Evolutionary conservation across 2,888 invertebrate species (phyloP).

Genomic region (Netelia inedita): DNA sequence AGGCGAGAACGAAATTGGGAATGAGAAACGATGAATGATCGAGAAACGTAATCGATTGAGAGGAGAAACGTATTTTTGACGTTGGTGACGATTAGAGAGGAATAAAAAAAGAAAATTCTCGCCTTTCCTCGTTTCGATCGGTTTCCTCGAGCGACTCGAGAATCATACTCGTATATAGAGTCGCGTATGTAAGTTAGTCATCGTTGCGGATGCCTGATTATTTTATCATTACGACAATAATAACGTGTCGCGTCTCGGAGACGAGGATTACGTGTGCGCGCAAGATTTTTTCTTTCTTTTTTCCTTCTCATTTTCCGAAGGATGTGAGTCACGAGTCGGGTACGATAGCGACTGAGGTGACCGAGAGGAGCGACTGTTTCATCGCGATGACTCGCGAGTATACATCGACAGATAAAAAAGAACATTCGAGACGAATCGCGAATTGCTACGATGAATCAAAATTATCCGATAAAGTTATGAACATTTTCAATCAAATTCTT

Average conservation of each 20-base stretch:
- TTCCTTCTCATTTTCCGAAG: slow-evolving; percentile 39
- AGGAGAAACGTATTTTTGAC: too few relatives aligned
- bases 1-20: too few relatives aligned
- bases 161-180: background rate
- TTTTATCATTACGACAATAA: slow-evolving; percentile 46
- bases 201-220: slow-evolving; percentile 38
- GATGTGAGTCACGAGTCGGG: slow-evolving; percentile 61
- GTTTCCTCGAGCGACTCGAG: background rate
- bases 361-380: slow-evolving; percentile 30
- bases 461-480: too few relatives aligned
- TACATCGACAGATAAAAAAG: background rate
- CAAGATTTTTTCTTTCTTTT: background rate
- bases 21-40: too few relatives aligned
- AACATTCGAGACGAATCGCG: background rate
- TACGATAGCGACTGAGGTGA: slow-evolving; percentile 35
- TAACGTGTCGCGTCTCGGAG: slow-evolving; percentile 17
- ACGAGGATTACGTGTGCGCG: slow-evolving; percentile 20
- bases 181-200: slow-evolving; percentile 48
- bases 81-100: too few relatives aligned
- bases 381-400: slow-evolving; percentile 41
- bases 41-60: too few relatives aligned
- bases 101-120: too few relatives aligned
- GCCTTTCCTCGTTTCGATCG: slow-evolving; percentile 9
- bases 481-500: too few relatives aligned
- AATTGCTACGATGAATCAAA: background rate